Conservation (phyloP, 2,113 vertebrate genomes). For the Rattus norvegicus region DNA sequence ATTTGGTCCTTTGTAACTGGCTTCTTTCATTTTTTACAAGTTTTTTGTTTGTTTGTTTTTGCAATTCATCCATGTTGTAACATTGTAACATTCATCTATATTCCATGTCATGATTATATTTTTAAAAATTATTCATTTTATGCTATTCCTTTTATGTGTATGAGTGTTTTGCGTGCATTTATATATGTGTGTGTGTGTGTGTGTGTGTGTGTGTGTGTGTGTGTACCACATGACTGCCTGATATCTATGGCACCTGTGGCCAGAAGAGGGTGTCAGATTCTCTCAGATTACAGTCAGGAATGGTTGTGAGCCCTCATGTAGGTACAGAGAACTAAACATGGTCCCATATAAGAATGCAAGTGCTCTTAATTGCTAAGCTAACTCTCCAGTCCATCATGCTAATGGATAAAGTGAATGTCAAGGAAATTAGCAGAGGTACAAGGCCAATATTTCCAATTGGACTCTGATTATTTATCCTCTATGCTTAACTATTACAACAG, state of each 20-base stretch:
- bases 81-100: not conserved
- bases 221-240: not conserved
- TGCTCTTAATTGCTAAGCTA: not conserved
- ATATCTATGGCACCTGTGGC: not conserved
- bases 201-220: too few relatives aligned
- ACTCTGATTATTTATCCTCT: conserved; percentile 40
- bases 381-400: not conserved
- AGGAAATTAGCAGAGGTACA: conserved; percentile 6
- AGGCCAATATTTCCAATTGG: conserved; percentile 51
- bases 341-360: not conserved
- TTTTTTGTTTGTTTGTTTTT: not conserved
- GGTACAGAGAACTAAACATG: not conserved
- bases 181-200: too few relatives aligned
- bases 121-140: not conserved
- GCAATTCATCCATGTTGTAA: not conserved
- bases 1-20: not conserved
- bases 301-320: not conserved
- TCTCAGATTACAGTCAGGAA: not conserved
- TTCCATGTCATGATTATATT: conserved; percentile 32
- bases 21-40: conserved; percentile 12
- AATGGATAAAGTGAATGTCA: conserved; percentile 47
- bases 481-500: not conserved
- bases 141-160: not conserved
- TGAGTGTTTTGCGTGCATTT: not conserved
- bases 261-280: not conserved